Evolutionary conservation across 1,140 invertebrate species (phyloP), one percentile per base, ranked within the genome.

Genomic region (Littorina saxatilis): DNA sequence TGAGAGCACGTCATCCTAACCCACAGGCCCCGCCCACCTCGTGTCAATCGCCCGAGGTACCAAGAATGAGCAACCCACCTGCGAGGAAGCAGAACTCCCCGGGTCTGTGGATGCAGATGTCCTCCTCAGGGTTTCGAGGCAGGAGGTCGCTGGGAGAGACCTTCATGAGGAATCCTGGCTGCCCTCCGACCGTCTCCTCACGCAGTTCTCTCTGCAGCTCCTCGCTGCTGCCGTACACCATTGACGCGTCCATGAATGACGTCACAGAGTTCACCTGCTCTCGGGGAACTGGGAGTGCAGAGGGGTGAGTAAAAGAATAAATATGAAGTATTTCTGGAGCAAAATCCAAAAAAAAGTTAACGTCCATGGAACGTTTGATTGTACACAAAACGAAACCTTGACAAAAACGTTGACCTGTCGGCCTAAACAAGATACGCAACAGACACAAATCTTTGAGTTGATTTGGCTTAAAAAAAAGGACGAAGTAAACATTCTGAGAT

Each of bases 251-350:
- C 76, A 99, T 95, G 87, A 95, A 99, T 7, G 97, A 96, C 4
- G 98, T 99, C 5, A 99, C 92, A 90, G 98, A 96, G 93, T 99
- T 99, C 39, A 99, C 96, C 93, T 99, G 99, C 37, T 86, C 50
- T 23, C 70, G 27, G 0, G 80, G 80, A 85, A 96, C 95, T 78
- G 76, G 50, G 20, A 61, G 32, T 9, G 13, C 29, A 68, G 29
- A 61, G 27, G 5, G 27, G 27, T 7, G 27, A 7, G 20, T 7
- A n/a, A n/a, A n/a, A 52, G 11, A 52, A 52, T 52, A 52, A 52
- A 13, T 13, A 52, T 52, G 23, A 52, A 11, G 50, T 52, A 52
- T 52, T 23, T 13, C 23, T 52, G 11, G 23, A 13, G 50, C 9
- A 13, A 52, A 52, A 52, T 52, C 50, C 50, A 52, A 13, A 52